Percentiles rank a stretch among this genome's conserved stretches.
Conservation (phyloP, 2,888 invertebrate genomes). For the Arge pagana region DNA sequence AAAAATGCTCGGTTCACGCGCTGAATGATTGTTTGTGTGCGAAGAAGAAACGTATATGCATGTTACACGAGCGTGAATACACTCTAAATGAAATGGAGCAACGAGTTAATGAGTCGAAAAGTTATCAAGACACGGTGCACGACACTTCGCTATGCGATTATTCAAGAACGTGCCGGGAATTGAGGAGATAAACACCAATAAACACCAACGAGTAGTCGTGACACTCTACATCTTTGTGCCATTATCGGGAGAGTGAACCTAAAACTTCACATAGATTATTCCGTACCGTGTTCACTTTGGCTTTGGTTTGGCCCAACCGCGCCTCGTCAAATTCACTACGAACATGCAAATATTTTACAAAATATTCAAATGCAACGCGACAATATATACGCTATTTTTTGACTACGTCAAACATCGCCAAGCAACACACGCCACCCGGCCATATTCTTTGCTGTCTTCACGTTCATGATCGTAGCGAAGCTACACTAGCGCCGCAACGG, state of each 20-base stretch:
- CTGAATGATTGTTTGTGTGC: too few species aligned
- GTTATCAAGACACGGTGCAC: too few species aligned
- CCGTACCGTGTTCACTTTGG: conserved; percentile 9
- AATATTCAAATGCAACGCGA: neutral
- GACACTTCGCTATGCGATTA: too few species aligned
- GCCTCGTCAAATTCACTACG: neutral
- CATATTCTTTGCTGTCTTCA: conserved; percentile 41
- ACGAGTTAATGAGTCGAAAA: too few species aligned
- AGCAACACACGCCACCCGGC: conserved; percentile 49
- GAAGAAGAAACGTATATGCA: too few species aligned
- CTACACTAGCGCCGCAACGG: conserved; percentile 26
- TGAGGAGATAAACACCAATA: too few species aligned
- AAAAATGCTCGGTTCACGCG: too few species aligned
- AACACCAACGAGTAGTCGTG: neutral
- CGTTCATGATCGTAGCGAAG: neutral
- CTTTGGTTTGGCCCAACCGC: conserved; percentile 11
- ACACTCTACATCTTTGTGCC: conserved; percentile 4
- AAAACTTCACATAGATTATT: neutral
- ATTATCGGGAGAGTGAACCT: conserved; percentile 11
- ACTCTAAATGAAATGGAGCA: too few species aligned
- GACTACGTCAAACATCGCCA: conserved; percentile 34
- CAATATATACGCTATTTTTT: conserved; percentile 25
- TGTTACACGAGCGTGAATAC: too few species aligned
- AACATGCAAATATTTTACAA: neutral
- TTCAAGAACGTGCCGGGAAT: too few species aligned